Evolutionary conservation across 2,888 invertebrate genomes (phyloP).

Genomic region (Athripsodes cinereus): DNA sequence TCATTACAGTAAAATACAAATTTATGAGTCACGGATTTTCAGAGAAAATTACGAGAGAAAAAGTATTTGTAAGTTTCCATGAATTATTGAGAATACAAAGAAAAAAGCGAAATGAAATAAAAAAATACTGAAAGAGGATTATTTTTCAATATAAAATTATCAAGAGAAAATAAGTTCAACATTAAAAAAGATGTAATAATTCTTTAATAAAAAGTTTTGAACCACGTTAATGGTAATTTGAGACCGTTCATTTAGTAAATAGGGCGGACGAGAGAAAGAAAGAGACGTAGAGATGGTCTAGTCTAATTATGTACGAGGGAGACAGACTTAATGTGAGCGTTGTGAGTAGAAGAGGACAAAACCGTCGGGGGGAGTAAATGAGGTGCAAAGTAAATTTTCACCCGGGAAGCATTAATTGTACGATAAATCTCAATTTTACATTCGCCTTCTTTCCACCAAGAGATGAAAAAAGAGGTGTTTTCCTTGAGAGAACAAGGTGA

Average conservation of each 20-base stretch:
- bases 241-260: conserved; percentile 25
- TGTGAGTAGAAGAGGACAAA: conserved; percentile 23
- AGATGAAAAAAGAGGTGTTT: neutral
- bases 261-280: conserved; percentile 24
- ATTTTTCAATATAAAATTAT: conserved; percentile 24
- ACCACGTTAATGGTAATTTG: conserved; percentile 28
- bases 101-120: neutral
- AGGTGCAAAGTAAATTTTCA: conserved; percentile 22
- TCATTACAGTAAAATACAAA: no score
- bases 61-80: no score
- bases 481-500: neutral
- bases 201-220: conserved; percentile 28
- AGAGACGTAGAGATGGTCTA: conserved; percentile 4
- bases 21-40: no score
- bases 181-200: conserved; percentile 28
- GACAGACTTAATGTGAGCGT: no score
- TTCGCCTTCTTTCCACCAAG: neutral
- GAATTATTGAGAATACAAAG: no score
- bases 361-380: conserved; percentile 30
- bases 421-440: conserved; percentile 22
- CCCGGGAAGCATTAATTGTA: conserved; percentile 20
- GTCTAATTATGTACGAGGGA: conserved; percentile 34
- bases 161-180: conserved; percentile 26
- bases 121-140: conserved; percentile 3
- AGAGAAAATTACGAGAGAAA: no score